phyloP scores from a whole-genome alignment of 2,113 vertebrate species.

The Argyrosomus japonicus region DNA sequence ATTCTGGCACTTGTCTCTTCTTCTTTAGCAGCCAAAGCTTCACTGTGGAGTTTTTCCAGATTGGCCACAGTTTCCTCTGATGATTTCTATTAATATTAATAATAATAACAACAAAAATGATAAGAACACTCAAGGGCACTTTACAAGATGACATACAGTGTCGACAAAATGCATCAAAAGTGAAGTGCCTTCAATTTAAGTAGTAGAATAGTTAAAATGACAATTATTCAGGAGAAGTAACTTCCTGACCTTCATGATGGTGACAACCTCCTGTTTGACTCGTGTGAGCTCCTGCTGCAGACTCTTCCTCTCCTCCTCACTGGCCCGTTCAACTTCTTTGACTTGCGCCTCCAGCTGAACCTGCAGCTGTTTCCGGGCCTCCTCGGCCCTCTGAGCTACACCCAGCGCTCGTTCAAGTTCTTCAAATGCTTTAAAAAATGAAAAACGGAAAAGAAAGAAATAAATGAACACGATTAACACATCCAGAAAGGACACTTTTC shows the following conservation, averaged over 20 bases:
- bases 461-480: background rate
- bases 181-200: background rate
- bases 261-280: constrained; percentile 93
- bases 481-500: background rate
- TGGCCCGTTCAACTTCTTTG: constrained; percentile 87
- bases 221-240: constrained; percentile 2
- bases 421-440: constrained; percentile 89
- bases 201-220: background rate
- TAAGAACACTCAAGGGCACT: background rate
- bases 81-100: constrained; percentile 85
- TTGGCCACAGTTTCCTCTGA: constrained; percentile 88
- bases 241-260: constrained; percentile 91
- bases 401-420: constrained; percentile 93
- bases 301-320: constrained; percentile 90
- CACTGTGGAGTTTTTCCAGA: constrained; percentile 87
- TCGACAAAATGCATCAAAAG: background rate
- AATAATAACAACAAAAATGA: background rate
- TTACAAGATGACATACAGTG: background rate
- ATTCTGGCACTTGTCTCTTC: constrained; percentile 85
- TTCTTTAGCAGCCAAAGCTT: constrained; percentile 89
- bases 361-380: constrained; percentile 90
- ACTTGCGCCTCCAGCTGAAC: constrained; percentile 92
- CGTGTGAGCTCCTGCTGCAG: constrained; percentile 92
- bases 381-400: constrained; percentile 91
- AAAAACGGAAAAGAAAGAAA: background rate